Evolutionary conservation across 2,888 invertebrate species (phyloP).

Genomic region (Rhabditophanes sp.): DNA sequence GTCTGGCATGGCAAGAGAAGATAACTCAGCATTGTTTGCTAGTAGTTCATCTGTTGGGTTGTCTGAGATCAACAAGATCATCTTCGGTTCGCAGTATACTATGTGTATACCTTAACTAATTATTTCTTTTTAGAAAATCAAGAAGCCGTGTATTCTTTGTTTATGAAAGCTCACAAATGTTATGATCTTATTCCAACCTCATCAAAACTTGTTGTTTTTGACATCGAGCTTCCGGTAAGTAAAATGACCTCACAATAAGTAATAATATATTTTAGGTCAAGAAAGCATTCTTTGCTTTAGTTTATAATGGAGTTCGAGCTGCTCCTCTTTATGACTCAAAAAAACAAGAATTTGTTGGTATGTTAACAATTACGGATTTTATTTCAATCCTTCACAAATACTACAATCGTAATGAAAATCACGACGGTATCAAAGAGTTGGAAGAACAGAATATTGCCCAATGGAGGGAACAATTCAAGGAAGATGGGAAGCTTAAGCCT

Average conservation of each 20-base stretch:
- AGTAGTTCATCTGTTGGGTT: slow-evolving; percentile 19
- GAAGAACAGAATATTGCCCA: slow-evolving; percentile 50
- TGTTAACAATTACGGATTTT: slow-evolving; percentile 52
- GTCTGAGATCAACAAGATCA: slow-evolving; percentile 33
- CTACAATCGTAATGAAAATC: slow-evolving; percentile 30
- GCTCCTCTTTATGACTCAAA: slow-evolving; percentile 76
- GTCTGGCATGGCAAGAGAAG: no score
- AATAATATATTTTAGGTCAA: slow-evolving; percentile 51
- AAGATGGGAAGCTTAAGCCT: slow-evolving; percentile 40
- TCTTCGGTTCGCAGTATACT: slow-evolving; percentile 23
- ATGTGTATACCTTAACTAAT: slow-evolving; percentile 1
- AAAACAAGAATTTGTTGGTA: slow-evolving; percentile 59
- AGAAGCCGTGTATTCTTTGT: slow-evolving; percentile 48
- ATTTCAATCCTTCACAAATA: slow-evolving; percentile 48
- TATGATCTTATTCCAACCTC: slow-evolving; percentile 98
- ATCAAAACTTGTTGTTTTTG: slow-evolving; percentile 96
- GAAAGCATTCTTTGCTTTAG: slow-evolving; percentile 96
- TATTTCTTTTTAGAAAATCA: slow-evolving; percentile 36
- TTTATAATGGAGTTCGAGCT: slow-evolving; percentile 51
- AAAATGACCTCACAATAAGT: slow-evolving; percentile 1
- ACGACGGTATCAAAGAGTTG: slow-evolving; percentile 46
- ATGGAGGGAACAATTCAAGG: slow-evolving; percentile 46
- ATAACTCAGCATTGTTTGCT: no score
- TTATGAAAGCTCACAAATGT: slow-evolving; percentile 98
- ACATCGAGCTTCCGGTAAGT: slow-evolving; percentile 72